Conservation (phyloP, 1,140 invertebrate genomes). For the Scylla paramamosain region DNA sequence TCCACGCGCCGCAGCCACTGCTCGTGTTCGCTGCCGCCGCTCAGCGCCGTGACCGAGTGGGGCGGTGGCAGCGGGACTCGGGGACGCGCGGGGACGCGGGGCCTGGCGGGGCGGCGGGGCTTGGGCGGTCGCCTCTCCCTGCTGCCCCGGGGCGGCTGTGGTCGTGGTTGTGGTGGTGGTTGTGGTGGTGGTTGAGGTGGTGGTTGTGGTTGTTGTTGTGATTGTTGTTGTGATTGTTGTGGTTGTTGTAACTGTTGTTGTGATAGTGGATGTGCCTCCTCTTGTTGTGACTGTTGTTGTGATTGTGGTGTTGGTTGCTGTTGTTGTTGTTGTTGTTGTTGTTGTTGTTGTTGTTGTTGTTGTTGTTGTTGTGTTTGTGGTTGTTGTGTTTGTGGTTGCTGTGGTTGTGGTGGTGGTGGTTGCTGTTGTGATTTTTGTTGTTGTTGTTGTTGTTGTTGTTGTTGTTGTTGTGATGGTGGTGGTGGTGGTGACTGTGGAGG, state of each 20-base stretch:
- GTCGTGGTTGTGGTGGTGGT: background rate
- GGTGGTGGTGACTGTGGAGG: background rate
- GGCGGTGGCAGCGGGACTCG: background rate
- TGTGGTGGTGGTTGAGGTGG: background rate
- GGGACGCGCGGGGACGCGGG: background rate
- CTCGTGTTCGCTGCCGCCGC: background rate
- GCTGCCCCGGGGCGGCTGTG: background rate
- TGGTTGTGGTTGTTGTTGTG: background rate
- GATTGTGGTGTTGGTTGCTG: background rate
- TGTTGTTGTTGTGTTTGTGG: background rate
- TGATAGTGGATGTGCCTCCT: background rate
- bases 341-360: background rate
- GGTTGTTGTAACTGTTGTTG: background rate
- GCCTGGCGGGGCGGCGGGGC: background rate
- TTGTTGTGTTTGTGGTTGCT: constrained; percentile 28
- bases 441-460: background rate
- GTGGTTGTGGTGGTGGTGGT: background rate
- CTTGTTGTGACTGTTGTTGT: background rate
- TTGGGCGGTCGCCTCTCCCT: background rate
- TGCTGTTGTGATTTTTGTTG: background rate
- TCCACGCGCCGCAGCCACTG: constrained; percentile 40
- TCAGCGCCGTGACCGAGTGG: too few species aligned
- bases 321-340: background rate
- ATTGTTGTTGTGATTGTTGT: background rate
- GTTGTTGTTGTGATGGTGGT: background rate